Evolutionary conservation across 2,113 vertebrate species (phyloP).

Genomic region (Chascanopsetta lugubris): DNA sequence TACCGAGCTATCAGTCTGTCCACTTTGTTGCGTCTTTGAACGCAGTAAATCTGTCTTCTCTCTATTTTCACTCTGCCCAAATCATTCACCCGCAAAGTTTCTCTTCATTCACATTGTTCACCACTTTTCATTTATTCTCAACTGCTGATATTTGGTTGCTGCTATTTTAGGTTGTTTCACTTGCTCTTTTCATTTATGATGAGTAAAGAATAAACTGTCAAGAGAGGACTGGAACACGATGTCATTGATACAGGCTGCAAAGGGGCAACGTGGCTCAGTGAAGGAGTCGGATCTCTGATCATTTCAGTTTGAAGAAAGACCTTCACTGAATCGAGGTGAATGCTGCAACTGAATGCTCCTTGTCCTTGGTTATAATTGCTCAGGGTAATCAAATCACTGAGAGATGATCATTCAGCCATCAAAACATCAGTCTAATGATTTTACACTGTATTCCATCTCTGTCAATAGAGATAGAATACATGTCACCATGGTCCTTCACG

Average conservation of each 20-base stretch:
- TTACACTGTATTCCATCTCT: too few species aligned
- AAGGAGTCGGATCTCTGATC: not conserved
- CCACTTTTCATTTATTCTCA: conserved; percentile 7
- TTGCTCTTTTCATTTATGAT: not conserved
- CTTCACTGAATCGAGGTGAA: too few species aligned
- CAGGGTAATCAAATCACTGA: too few species aligned
- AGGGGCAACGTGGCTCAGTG: not conserved
- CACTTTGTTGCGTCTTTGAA: not conserved
- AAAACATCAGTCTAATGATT: too few species aligned
- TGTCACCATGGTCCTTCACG: too few species aligned
- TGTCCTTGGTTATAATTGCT: too few species aligned
- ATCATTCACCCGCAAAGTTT: conserved; percentile 27
- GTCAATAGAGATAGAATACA: too few species aligned
- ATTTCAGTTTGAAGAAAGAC: not conserved
- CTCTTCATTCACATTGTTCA: conserved; percentile 11
- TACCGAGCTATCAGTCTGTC: conserved; percentile 1
- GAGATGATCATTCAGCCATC: too few species aligned
- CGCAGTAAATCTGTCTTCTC: conserved; percentile 5
- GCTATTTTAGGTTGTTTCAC: not conserved
- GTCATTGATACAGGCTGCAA: not conserved
- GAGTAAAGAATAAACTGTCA: not conserved
- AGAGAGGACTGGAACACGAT: not conserved
- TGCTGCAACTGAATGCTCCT: too few species aligned
- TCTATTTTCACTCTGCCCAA: conserved; percentile 26
- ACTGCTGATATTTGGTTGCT: conserved; percentile 3